Evolutionary conservation across 1,140 invertebrate genomes (phyloP).

Genomic region (Ceratosolen fusciceps): DNA sequence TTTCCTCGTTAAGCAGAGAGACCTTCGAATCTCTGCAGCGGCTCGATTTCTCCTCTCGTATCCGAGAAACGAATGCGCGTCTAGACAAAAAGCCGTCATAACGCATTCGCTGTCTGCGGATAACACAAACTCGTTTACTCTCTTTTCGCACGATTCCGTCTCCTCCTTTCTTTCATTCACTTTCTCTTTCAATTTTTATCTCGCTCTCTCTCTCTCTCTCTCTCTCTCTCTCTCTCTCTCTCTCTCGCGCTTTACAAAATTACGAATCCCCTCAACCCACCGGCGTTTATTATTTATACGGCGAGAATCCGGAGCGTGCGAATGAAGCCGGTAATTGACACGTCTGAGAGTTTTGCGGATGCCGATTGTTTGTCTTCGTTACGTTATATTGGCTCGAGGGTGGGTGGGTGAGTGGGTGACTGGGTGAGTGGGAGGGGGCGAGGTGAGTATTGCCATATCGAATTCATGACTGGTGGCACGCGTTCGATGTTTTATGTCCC

Average conservation of each 20-base stretch:
- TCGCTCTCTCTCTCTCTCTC: not conserved
- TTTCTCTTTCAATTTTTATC: not conserved
- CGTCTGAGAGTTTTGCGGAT: conserved; percentile 33
- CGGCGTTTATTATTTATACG: not conserved
- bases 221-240: not conserved
- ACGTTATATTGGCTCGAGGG: conserved; percentile 43
- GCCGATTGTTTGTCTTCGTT: conserved; percentile 31
- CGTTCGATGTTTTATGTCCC: too few relatives aligned
- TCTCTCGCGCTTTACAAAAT: not conserved
- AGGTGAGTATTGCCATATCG: not conserved
- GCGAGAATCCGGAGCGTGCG: conserved; percentile 41
- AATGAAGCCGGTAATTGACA: conserved; percentile 45
- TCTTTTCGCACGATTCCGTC: not conserved
- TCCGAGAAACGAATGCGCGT: not conserved
- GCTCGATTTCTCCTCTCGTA: conserved; percentile 20
- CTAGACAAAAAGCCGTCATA: conserved; percentile 18
- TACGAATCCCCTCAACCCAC: not conserved
- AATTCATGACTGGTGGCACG: not conserved
- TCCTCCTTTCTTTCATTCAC: not conserved
- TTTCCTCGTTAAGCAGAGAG: not conserved
- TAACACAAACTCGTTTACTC: conserved; percentile 16
- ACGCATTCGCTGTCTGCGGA: not conserved
- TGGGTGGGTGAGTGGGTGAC: too few relatives aligned
- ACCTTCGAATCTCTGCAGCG: not conserved
- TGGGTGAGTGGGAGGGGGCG: too few relatives aligned